phyloP scores from a whole-genome alignment of 2,113 vertebrate species.

The Heptranchias perlo region DNA sequence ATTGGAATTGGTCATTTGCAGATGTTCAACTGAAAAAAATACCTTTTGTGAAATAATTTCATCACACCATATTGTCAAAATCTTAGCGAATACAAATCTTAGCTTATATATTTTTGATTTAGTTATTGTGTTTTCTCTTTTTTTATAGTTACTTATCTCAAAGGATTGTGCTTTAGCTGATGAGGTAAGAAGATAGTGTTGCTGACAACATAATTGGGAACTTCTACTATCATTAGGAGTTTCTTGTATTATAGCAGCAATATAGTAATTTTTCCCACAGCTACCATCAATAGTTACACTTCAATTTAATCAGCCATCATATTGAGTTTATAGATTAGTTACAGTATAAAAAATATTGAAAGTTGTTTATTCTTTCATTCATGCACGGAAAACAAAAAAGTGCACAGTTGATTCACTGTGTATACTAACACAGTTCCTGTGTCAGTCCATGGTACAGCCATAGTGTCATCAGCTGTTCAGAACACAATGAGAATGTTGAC shows the following conservation, averaged over 20 bases:
- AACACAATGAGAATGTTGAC: background rate
- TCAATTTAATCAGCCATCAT: background rate
- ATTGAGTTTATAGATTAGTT: background rate
- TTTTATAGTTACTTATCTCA: too few species aligned
- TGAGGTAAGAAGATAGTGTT: background rate
- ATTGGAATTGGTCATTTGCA: background rate
- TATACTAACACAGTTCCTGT: background rate
- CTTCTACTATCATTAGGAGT: background rate
- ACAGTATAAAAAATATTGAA: background rate
- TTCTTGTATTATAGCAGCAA: background rate
- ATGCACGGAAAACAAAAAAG: background rate
- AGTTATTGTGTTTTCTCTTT: too few species aligned
- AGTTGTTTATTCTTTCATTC: background rate
- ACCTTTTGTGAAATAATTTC: background rate
- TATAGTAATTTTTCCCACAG: background rate
- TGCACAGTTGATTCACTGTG: background rate
- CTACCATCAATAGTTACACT: background rate
- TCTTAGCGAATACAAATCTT: background rate
- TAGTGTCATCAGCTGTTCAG: background rate
- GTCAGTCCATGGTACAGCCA: background rate
- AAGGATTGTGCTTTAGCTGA: background rate
- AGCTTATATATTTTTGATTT: too few species aligned
- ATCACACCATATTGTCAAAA: background rate
- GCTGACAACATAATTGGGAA: background rate
- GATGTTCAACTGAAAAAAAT: background rate